phyloP scores from a whole-genome alignment of 2,888 invertebrate genomes.

The Galerucella pusilla region DNA sequence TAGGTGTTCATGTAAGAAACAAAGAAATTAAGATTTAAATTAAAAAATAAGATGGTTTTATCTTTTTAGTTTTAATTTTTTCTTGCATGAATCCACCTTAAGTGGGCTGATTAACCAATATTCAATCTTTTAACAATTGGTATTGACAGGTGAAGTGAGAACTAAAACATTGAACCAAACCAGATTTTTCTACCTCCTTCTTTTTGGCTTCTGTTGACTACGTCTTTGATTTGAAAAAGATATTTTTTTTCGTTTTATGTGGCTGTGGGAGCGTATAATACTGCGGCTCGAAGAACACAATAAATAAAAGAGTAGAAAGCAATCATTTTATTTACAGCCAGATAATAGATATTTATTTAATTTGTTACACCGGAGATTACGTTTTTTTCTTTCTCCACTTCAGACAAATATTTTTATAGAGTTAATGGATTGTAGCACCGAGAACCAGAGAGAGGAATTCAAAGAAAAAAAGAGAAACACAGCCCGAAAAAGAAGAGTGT shows the following conservation, averaged over 20 bases:
- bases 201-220: not conserved
- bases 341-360: conserved; percentile 47
- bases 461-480: too few species aligned
- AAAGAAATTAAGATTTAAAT: too few species aligned
- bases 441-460: too few species aligned
- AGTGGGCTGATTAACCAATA: too few species aligned
- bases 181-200: not conserved
- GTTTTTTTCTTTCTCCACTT: conserved; percentile 33
- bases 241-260: conserved; percentile 34
- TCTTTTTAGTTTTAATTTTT: too few species aligned
- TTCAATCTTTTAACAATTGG: too few species aligned
- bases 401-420: conserved; percentile 42
- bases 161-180: too few species aligned
- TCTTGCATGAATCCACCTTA: too few species aligned
- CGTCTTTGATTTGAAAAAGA: conserved; percentile 8
- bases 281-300: conserved; percentile 37
- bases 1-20: too few species aligned
- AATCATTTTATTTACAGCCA: conserved; percentile 41
- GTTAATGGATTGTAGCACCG: conserved; percentile 24
- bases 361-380: conserved; percentile 42
- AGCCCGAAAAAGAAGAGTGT: too few species aligned
- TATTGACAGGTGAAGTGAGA: too few species aligned
- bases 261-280: conserved; percentile 36
- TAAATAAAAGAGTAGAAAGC: conserved; percentile 40
- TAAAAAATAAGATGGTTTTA: too few species aligned